Percentiles rank a stretch among this genome's conserved stretches.
phyloP scores from a whole-genome alignment of 1,140 invertebrate genomes.

The Globodera ellingtonae region DNA sequence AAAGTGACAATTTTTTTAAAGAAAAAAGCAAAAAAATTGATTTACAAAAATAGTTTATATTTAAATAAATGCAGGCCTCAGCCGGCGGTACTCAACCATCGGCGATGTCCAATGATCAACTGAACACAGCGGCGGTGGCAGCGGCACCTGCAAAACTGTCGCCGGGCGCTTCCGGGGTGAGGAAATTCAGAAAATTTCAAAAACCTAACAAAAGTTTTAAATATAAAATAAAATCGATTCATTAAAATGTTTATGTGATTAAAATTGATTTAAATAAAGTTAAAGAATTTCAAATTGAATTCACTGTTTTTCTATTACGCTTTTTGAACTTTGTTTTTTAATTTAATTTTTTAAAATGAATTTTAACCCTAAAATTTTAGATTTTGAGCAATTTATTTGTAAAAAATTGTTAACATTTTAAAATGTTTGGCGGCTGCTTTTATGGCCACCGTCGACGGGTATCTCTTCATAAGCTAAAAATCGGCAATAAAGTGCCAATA shows the following conservation, averaged over 20 bases:
- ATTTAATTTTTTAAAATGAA: conserved; percentile 2
- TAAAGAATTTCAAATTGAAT: too few relatives aligned
- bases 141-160: conserved; percentile 5
- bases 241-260: not conserved
- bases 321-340: not conserved
- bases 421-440: too few relatives aligned
- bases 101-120: conserved; percentile 17
- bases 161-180: not conserved
- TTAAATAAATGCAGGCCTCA: conserved; percentile 33
- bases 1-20: conserved; percentile 41
- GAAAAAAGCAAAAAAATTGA: not conserved
- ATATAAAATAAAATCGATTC: not conserved
- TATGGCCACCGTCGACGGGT: too few relatives aligned
- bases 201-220: too few relatives aligned
- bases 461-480: too few relatives aligned
- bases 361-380: not conserved
- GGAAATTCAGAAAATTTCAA: conserved; percentile 8
- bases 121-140: not conserved
- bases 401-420: too few relatives aligned
- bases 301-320: too few relatives aligned
- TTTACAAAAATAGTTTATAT: not conserved
- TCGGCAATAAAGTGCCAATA: too few relatives aligned
- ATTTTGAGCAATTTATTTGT: not conserved
- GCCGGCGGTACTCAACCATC: conserved; percentile 15
- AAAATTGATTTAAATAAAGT: too few relatives aligned